These are phyloP conservation scores for Epicauta chinensis DNA, from an alignment of 1,140 invertebrate species.

Conservation along the genomic window DNA sequence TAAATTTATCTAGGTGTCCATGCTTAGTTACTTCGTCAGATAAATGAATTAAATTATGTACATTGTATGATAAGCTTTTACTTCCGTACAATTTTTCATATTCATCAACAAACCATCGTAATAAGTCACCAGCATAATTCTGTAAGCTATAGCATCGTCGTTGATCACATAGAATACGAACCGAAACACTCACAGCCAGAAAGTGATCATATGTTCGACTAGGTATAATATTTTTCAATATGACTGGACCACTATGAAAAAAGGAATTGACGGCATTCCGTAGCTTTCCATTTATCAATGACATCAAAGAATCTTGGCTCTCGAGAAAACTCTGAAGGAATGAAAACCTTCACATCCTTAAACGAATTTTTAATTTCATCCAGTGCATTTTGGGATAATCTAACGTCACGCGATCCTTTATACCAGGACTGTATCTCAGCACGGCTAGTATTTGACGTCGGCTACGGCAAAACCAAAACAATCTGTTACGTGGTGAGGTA, in stretches of 20 bases:
- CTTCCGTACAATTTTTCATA: neutral
- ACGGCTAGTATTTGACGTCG: too few relatives aligned
- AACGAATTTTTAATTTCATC: too few relatives aligned
- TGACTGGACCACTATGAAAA: slow-evolving; percentile 29
- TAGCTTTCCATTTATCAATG: slow-evolving; percentile 35
- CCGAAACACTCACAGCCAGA: slow-evolving; percentile 4
- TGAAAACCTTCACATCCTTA: neutral
- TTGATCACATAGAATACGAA: neutral
- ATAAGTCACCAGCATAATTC: neutral
- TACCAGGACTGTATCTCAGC: neutral
- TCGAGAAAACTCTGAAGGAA: slow-evolving; percentile 12
- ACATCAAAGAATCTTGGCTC: slow-evolving; percentile 26
- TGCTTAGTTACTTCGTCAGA: neutral
- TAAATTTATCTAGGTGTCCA: slow-evolving; percentile 4
- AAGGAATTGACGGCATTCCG: slow-evolving; percentile 34
- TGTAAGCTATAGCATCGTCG: too few relatives aligned
- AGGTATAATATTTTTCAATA: slow-evolving; percentile 5
- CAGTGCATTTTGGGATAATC: too few relatives aligned
- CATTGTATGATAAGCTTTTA: slow-evolving; percentile 2
- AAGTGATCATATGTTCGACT: slow-evolving; percentile 8
- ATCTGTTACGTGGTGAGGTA: too few relatives aligned
- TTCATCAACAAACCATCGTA: slow-evolving; percentile 1
- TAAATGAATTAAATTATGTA: slow-evolving; percentile 12
- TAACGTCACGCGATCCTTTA: neutral
- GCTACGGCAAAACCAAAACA: too few relatives aligned